Conservation (phyloP, 2,113 vertebrate species). For the Psilopsiagon aurifrons region DNA sequence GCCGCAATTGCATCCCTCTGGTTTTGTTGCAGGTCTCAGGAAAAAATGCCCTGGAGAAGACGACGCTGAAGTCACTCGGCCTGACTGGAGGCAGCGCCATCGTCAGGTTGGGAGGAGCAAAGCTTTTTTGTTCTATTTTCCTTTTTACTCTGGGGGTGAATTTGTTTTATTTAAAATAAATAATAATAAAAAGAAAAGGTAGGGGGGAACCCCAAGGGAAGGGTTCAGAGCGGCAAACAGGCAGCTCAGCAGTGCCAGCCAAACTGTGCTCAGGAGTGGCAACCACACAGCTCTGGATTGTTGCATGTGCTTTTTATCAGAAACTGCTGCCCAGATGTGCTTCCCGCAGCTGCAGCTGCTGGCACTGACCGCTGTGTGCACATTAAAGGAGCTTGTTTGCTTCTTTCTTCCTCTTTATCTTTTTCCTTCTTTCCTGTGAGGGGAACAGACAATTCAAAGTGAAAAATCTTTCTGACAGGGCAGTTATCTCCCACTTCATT, state of each 20-base stretch:
- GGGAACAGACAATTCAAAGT: constrained; percentile 1
- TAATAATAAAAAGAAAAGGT: not conserved
- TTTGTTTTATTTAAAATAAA: constrained; percentile 30
- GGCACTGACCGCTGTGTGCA: constrained; percentile 7
- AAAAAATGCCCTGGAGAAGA: constrained; percentile 81
- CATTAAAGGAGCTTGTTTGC: constrained; percentile 36
- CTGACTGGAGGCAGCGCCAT: constrained; percentile 90
- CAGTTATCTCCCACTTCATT: not conserved
- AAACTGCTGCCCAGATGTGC: constrained; percentile 61
- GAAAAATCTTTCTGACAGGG: not conserved
- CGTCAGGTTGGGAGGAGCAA: constrained; percentile 80
- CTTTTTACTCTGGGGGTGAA: not conserved
- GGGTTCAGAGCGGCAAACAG: not conserved
- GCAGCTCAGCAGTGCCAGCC: not conserved
- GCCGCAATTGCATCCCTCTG: not conserved
- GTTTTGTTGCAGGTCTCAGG: constrained; percentile 80
- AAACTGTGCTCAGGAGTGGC: not conserved
- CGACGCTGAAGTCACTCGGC: constrained; percentile 88
- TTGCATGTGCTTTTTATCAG: constrained; percentile 57
- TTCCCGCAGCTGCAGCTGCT: constrained; percentile 49
- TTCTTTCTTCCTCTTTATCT: fast-evolving
- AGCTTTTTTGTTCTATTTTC: not conserved
- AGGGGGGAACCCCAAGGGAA: not conserved
- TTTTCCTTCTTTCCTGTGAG: not conserved
- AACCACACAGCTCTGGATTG: not conserved